These are phyloP conservation scores for Caenorhabditis remanei DNA, from an alignment of 1,140 invertebrate species.

Conservation along the genomic window DNA sequence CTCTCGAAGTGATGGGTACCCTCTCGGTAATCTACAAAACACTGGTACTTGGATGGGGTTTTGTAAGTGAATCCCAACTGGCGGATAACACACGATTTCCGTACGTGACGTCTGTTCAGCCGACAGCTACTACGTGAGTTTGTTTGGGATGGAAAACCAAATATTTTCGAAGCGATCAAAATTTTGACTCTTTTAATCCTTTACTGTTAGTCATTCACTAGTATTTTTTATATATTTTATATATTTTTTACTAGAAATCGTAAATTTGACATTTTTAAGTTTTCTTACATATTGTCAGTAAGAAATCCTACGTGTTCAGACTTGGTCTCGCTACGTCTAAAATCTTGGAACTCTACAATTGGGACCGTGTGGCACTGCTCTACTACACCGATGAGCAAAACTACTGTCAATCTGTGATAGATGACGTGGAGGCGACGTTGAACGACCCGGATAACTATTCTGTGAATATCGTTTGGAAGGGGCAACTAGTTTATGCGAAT, in stretches of 20 bases:
- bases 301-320: neutral
- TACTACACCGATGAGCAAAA: conserved; percentile 23
- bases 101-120: conserved; percentile 28
- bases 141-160: neutral
- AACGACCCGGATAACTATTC: conserved; percentile 19
- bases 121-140: conserved; percentile 26
- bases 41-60: conserved; percentile 13
- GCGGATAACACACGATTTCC: neutral
- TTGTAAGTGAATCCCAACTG: conserved; percentile 32
- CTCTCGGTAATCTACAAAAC: conserved; percentile 2
- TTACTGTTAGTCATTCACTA: neutral
- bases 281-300: too few species aligned
- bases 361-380: neutral
- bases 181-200: neutral
- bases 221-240: neutral
- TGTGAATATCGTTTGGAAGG: conserved; percentile 17
- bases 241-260: neutral
- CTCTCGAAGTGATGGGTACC: conserved; percentile 19
- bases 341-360: neutral
- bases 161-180: neutral
- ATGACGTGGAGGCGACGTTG: conserved; percentile 10
- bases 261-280: neutral
- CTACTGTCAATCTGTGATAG: conserved; percentile 8
- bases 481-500: neutral
- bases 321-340: neutral